These are phyloP conservation scores for Centropus bengalensis DNA, from an alignment of 2,113 vertebrate species.

Conservation along the genomic window DNA sequence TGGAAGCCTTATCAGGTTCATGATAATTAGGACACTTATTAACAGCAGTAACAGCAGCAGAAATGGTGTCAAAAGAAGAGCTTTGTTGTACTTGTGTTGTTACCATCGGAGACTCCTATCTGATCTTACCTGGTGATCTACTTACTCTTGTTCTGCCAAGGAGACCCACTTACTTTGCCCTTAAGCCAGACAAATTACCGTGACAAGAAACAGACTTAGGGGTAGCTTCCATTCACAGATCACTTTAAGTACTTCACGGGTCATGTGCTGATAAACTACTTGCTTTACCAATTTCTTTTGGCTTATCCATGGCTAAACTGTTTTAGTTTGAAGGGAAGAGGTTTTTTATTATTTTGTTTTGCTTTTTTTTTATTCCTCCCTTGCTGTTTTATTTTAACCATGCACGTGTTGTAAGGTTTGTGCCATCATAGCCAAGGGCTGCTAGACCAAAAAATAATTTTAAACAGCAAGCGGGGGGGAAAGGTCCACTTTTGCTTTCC, in stretches of 20 bases:
- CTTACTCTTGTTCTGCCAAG: constrained; percentile 36
- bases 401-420: neutral
- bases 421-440: neutral
- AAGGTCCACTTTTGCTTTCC: neutral
- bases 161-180: constrained; percentile 41
- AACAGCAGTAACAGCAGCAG: constrained; percentile 30
- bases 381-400: neutral
- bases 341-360: neutral
- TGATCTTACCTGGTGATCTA: constrained; percentile 64
- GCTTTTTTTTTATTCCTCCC: too few relatives aligned
- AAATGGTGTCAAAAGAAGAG: constrained; percentile 30
- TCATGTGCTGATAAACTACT: constrained; percentile 54
- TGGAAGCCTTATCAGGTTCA: constrained; percentile 41
- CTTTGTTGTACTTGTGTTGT: neutral
- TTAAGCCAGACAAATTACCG: constrained; percentile 63
- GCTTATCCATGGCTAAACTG: constrained; percentile 17
- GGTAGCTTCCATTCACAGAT: constrained; percentile 54
- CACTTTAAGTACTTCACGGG: constrained; percentile 51
- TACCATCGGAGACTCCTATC: constrained; percentile 44
- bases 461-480: neutral
- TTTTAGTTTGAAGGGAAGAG: neutral
- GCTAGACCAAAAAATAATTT: neutral
- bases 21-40: constrained; percentile 60
- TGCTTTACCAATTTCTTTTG: constrained; percentile 33
- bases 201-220: constrained; percentile 57